Conservation (phyloP, 2,113 vertebrate genomes). For the Pedetes capensis region DNA sequence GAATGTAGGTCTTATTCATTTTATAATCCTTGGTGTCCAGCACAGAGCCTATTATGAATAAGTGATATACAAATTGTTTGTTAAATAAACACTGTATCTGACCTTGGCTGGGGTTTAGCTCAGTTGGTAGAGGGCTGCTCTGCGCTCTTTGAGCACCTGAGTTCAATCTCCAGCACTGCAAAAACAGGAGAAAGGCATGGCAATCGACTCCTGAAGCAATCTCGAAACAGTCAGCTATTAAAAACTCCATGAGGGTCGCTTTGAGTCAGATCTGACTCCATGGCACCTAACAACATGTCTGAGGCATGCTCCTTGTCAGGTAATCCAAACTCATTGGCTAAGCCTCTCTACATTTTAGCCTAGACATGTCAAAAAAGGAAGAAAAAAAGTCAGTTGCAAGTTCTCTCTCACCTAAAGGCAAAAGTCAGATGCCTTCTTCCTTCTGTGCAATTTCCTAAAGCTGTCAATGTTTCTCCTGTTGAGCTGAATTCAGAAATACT, state of each 20-base stretch:
- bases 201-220: too few species aligned
- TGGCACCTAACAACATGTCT: too few species aligned
- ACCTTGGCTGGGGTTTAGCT: too few species aligned
- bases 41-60: neutral
- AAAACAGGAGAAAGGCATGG: too few species aligned
- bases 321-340: neutral
- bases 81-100: neutral
- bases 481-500: neutral
- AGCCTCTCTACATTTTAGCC: neutral
- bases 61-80: neutral
- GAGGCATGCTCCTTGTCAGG: neutral
- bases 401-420: neutral
- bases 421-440: neutral
- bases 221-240: too few species aligned
- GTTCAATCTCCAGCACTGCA: too few species aligned
- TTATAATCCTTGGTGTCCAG: neutral
- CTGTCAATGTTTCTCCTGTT: neutral
- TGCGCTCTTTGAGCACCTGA: too few species aligned
- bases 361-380: neutral
- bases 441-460: neutral
- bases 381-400: neutral
- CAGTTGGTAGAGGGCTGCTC: too few species aligned
- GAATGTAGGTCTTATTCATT: neutral
- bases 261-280: too few species aligned
- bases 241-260: too few species aligned